Base-by-base conservation (phyloP, 2,113 vertebrate genomes). In the Anseranas semipalmata region DNA sequence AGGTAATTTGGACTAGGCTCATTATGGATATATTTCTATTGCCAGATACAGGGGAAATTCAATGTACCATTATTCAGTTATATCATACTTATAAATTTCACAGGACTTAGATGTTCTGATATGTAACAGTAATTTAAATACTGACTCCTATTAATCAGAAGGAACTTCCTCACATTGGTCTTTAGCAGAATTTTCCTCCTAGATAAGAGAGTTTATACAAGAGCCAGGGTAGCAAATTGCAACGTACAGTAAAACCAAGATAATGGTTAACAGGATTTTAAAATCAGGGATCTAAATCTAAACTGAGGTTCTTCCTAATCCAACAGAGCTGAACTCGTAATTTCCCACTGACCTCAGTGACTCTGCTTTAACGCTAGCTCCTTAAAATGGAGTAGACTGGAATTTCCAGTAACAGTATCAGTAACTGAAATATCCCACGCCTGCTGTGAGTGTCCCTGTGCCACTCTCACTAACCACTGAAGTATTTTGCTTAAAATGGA, bases 381-480 rank as follows among this genome's bases (percentile, higher is more conserved):
- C 71, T 91, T 75, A 87, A 96, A 96, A 93, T 76, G 84, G 87
- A 95, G 81, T 72, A 87, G 71, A 87, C 30, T 1, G 2, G 81
- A 87, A 76, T 87, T 85, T 82, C 66, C 60, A 68, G 72, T 25
- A 39, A 68, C 33, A 43, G 43, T 56, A 71, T 71, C 18, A 10
- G 35, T 35, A 62, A 85, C 25, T 60, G 56, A 87, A 94, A 81
- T 71, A 59, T 53, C 18, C 14, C 65, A 62, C 39, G 24, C 84
- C 50, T 70, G 35, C 12, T 39, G 22, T 35, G 62, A 76, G 53
- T 16, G 73, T 35, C 58, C 32, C 65, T 70, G 30, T 55, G 72
- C 37, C 55, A 73, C 59, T 39, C 67, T 56, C 87, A 86, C 41
- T 15, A 70, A 76, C 39, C 43, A 74, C 65, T 66, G 7, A 35